phyloP scores from a whole-genome alignment of 2,797 vertebrate genomes.

The Phalanger gymnotis region DNA sequence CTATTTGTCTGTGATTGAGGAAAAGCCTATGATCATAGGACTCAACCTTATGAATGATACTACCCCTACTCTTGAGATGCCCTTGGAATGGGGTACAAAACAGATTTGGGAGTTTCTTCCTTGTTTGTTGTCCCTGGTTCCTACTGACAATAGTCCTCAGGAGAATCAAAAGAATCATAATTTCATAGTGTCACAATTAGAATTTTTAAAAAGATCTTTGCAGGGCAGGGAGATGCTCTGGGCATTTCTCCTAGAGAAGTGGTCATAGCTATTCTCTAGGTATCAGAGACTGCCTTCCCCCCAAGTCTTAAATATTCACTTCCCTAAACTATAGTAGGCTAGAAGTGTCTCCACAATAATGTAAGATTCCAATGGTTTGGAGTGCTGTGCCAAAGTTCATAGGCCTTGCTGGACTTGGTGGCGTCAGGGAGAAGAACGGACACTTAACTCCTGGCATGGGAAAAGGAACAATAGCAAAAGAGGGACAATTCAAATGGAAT shows the following conservation, averaged over 20 bases:
- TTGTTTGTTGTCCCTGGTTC: not conserved
- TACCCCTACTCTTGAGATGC: not conserved
- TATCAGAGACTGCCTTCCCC: not conserved
- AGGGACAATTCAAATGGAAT: not conserved
- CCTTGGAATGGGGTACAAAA: not conserved
- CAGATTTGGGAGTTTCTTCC: not conserved
- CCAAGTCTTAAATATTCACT: not conserved
- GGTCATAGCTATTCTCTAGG: not conserved
- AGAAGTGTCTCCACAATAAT: not conserved
- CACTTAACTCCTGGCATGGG: not conserved
- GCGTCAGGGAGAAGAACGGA: not conserved
- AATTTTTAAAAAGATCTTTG: not conserved
- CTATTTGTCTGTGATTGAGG: not conserved
- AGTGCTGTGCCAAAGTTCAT: not conserved
- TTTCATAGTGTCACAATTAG: not conserved
- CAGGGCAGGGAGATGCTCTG: not conserved
- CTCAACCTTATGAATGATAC: not conserved
- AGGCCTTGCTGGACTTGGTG: not conserved
- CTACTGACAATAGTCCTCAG: not conserved
- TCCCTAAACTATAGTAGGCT: not conserved
- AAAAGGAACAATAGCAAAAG: not conserved
- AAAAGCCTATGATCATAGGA: not conserved
- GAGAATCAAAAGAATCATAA: not conserved
- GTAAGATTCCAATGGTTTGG: not conserved
- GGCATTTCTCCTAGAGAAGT: not conserved